Conservation (phyloP, 2,888 invertebrate species). For the Folsomia candida region DNA sequence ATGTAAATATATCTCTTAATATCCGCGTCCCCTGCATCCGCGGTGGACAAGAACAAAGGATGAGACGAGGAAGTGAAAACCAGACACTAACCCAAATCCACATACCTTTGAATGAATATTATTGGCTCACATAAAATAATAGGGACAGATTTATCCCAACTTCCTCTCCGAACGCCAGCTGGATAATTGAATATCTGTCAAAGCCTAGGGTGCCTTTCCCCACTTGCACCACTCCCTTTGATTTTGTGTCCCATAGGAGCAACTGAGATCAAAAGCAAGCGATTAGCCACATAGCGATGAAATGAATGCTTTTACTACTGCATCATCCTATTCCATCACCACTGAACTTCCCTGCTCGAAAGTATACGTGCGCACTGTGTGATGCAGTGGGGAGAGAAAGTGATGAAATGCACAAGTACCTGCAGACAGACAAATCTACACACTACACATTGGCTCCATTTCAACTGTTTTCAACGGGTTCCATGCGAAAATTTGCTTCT, state of each 20-base stretch:
- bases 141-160: not conserved
- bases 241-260: not conserved
- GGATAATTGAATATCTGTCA: conserved; percentile 11
- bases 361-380: too few species aligned
- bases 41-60: too few species aligned
- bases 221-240: not conserved
- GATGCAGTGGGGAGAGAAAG: not conserved
- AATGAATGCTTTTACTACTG: not conserved
- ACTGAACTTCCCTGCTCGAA: not conserved
- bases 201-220: conserved; percentile 3
- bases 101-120: too few species aligned
- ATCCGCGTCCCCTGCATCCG: too few species aligned
- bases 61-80: too few species aligned
- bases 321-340: not conserved
- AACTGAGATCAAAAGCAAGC: not conserved
- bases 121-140: not conserved
- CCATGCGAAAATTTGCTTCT: too few species aligned
- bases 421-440: not conserved
- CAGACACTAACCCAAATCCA: too few species aligned
- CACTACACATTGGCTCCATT: too few species aligned
- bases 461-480: too few species aligned
- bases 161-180: not conserved
- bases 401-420: not conserved
- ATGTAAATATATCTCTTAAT: too few species aligned
- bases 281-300: not conserved